phyloP scores from a whole-genome alignment of 2,888 invertebrate genomes.

The Morpho deidamia region DNA sequence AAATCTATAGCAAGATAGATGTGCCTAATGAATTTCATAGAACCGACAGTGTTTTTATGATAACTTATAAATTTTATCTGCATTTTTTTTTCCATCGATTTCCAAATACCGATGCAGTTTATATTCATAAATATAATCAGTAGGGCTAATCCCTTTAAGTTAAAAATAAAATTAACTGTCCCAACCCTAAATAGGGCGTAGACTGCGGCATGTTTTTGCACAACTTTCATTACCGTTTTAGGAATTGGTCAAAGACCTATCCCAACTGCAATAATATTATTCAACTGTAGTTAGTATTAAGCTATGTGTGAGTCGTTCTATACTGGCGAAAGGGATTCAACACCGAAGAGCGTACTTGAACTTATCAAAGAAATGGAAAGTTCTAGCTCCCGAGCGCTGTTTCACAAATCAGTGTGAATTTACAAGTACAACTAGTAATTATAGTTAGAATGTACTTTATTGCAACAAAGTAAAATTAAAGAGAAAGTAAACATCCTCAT shows the following conservation, averaged over 20 bases:
- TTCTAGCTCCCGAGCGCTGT: constrained; percentile 21
- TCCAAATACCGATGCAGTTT: too few relatives aligned
- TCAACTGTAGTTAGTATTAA: constrained; percentile 19
- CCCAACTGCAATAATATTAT: constrained; percentile 22
- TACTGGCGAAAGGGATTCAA: constrained; percentile 29
- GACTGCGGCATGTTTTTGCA: constrained; percentile 34
- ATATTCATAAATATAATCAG: too few relatives aligned
- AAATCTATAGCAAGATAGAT: too few relatives aligned
- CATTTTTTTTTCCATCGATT: too few relatives aligned
- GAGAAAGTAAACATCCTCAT: not conserved
- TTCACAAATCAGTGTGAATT: constrained; percentile 25
- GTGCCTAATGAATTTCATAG: too few relatives aligned
- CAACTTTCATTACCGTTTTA: constrained; percentile 67
- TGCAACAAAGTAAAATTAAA: not conserved
- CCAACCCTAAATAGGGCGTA: constrained; percentile 30
- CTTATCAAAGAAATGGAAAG: constrained; percentile 29
- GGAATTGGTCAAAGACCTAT: constrained; percentile 48
- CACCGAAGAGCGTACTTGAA: constrained; percentile 22
- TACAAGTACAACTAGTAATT: constrained; percentile 10
- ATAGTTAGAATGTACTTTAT: constrained; percentile 1
- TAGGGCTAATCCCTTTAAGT: too few relatives aligned
- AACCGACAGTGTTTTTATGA: too few relatives aligned
- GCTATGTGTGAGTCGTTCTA: constrained; percentile 19
- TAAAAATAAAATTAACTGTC: not conserved
- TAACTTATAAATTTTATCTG: too few relatives aligned